These are phyloP conservation scores for Oreortyx pictus DNA, from an alignment of 2,797 vertebrate species.

Conservation along the genomic window DNA sequence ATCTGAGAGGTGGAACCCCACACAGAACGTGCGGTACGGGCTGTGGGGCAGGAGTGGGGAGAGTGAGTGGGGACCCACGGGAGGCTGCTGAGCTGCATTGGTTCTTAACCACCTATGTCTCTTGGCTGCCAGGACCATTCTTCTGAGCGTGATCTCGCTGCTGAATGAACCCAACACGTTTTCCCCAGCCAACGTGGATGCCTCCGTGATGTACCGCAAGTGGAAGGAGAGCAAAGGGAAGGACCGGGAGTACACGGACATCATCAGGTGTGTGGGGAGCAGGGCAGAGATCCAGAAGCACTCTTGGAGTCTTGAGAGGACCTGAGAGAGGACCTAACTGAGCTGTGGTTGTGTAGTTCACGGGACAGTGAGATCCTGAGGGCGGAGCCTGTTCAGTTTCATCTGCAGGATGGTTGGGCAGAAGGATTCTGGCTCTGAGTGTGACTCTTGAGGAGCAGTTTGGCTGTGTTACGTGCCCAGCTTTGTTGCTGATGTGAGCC, in stretches of 20 bases:
- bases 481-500: background rate
- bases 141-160: conserved; percentile 95
- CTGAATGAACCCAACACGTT: conserved; percentile 97
- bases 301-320: accelerated
- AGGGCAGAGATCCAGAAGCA: background rate
- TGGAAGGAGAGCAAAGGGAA: conserved; percentile 97
- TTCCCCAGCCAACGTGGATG: conserved; percentile 95
- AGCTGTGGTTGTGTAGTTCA: background rate
- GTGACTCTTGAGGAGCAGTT: background rate
- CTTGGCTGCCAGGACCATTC: conserved; percentile 86
- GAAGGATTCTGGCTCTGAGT: background rate
- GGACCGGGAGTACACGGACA: conserved; percentile 94
- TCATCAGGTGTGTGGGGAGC: conserved; percentile 87
- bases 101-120: background rate
- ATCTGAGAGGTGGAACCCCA: conserved; percentile 95
- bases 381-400: background rate
- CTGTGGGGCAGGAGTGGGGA: too few relatives aligned
- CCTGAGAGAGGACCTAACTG: accelerated
- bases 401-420: background rate
- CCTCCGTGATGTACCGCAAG: conserved; percentile 97
- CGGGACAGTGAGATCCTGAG: background rate
- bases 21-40: conserved; percentile 92
- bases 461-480: background rate
- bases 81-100: accelerated
- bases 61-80: background rate